These are phyloP conservation scores for Epinephelus coioides DNA, from an alignment of 2,797 vertebrate genomes.

Conservation along the genomic window DNA sequence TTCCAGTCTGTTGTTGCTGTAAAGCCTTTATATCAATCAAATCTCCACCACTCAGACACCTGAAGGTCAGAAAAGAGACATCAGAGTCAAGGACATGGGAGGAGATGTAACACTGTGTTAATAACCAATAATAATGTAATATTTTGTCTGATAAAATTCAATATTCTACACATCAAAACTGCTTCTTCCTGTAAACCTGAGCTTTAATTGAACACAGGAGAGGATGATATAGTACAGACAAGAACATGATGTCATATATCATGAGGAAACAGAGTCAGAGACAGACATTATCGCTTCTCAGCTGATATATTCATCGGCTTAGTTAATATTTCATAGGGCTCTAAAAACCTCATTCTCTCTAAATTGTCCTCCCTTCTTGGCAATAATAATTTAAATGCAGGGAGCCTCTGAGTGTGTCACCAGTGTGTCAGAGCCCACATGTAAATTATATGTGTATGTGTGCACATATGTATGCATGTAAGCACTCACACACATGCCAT, in stretches of 20 bases:
- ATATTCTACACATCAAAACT: background rate
- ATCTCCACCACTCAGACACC: slow-evolving; percentile 31
- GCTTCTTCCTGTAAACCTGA: slow-evolving; percentile 24
- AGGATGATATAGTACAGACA: slow-evolving; percentile 37
- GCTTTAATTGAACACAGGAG: slow-evolving; percentile 51
- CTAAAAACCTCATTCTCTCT: slow-evolving; percentile 81
- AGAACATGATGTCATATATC: slow-evolving; percentile 62
- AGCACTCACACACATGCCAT: slow-evolving; percentile 42
- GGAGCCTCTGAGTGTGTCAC: slow-evolving; percentile 57
- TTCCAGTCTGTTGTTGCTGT: slow-evolving; percentile 22
- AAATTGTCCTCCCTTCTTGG: slow-evolving; percentile 76
- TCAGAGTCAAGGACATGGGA: slow-evolving; percentile 15
- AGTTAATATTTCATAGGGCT: slow-evolving; percentile 82
- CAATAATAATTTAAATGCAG: slow-evolving; percentile 79
- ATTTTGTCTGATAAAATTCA: slow-evolving; percentile 28
- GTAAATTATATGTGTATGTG: slow-evolving; percentile 67
- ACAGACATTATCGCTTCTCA: slow-evolving; percentile 63
- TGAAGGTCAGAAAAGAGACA: slow-evolving; percentile 61
- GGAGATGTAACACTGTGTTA: background rate
- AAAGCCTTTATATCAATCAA: slow-evolving; percentile 44
- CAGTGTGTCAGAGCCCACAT: slow-evolving; percentile 57
- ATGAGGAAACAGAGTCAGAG: slow-evolving; percentile 53
- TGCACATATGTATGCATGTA: slow-evolving; percentile 63
- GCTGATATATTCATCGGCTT: slow-evolving; percentile 79
- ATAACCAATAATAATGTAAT: slow-evolving; percentile 9